Base-by-base conservation (phyloP, 1,140 invertebrate genomes). In the Cotesia vestalis region DNA sequence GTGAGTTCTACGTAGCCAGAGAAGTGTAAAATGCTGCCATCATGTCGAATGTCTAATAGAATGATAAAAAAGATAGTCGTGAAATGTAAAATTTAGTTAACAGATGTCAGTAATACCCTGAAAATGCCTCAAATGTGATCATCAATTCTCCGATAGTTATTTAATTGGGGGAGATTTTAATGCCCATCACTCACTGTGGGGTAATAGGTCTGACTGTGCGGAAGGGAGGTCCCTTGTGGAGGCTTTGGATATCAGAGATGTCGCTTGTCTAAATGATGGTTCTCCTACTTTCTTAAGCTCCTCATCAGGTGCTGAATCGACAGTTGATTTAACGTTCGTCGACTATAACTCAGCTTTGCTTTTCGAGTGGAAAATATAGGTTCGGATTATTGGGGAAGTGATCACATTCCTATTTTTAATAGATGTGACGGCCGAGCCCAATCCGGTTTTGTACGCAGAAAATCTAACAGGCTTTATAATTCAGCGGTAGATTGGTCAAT, bases 141-240 rank as follows among this genome's bases (percentile, higher is more conserved):
- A n/a, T 17, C 36, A 69, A 12, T 69, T 69, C 8, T 51, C 35
- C 4, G 14, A 12, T 55, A 55, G 52, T 4, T 11, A 27, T 8
- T 8, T 60, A 4, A 20, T 60, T 60, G 57, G 2, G 2, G 66
- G 68, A 6, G 68, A 70, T 57, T 70, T 70, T 38, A 70, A 70
- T 62, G 68, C 68, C 0, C 68, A 70, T 4, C 57, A 70, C 8
- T n/a, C 17, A 0, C 9, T 61, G 5, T 70, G 68, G 68, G 68
- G 68, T 46, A 57, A 70, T 51, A 5, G n/a, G 8, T 4, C 34
- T 4, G 17, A 46, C 3, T 12, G 14, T 53, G 17, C n/a, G 0
- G 9, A 40, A 9, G 68, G 68, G 0, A 20, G n/a, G 17, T 36
- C 27, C 27, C 27, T 67, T 12, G 6, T 53, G 8, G 17, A 67